Evolutionary conservation across 2,888 invertebrate species (phyloP), one percentile per base, ranked within the genome.

Genomic region (Drosophila paramelanica): DNA sequence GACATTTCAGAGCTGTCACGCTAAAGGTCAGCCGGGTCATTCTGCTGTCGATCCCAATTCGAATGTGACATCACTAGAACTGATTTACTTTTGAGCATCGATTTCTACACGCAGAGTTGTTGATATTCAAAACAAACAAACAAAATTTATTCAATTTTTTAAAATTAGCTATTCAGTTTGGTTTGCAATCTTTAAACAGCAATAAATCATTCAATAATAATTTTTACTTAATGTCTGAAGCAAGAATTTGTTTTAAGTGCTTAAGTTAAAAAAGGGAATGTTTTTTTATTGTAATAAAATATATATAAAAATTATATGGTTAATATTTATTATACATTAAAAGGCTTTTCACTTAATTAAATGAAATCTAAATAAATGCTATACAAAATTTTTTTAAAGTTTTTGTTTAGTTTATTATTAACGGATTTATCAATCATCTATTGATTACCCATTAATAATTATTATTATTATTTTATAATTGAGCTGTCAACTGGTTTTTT

Each of bases 11-110:
- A 46, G 60, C 38, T 55, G 53, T 58, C 57, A 46, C 50, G 41
- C 52, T 72, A 75, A 76, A 76, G 75, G 76, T 76, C 75, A 76
- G 1, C 14, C 55, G 72, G 75, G 75, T 76, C 76, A 76, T 41
- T 36, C 47, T 31, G 27, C 27, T 36, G 20, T 57, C 57, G 53
- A 50, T 69, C 46, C 58, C 27, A 33, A 41, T 31, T 58, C 13
- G 27, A 39, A 41, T 59, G 31, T 57, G 56, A 64, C 56, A 60
- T 64, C 64, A 56, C 45, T 57, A 23, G 31, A 47, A 45, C 57
- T 66, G 55, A 60, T 70, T 59, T 55, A 64, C 31, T 39, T 50
- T 14, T 39, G 6, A n/a, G n/a, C 42, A 6, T 8, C 11, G 41
- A 25, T 13, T 41, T 57, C 17, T 17, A 27, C 11, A 31, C 31